Percentiles rank a stretch among this genome's conserved stretches.
These are phyloP conservation scores for Hyles euphorbiae DNA, from an alignment of 1,140 invertebrate genomes.

Conservation along the genomic window DNA sequence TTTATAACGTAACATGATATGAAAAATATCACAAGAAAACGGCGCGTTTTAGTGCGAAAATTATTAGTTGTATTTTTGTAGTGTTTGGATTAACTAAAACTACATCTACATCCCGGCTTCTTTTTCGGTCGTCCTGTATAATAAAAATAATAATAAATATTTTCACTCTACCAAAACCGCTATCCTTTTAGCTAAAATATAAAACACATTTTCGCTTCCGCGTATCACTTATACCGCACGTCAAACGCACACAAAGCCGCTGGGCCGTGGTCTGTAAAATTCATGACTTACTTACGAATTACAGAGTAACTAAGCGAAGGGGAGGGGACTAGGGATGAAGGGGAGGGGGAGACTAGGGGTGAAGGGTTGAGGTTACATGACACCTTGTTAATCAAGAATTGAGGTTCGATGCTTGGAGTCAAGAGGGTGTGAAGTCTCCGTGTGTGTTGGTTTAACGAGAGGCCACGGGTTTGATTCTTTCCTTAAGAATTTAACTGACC, in stretches of 20 bases:
- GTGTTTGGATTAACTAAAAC: not conserved
- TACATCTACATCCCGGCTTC: not conserved
- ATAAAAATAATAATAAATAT: not conserved
- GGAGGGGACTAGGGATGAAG: not conserved
- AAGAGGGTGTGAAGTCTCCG: no score
- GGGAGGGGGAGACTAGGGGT: not conserved
- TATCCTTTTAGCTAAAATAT: not conserved
- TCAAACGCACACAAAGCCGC: not conserved
- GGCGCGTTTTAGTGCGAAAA: not conserved
- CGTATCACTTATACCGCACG: not conserved
- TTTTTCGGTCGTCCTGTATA: not conserved
- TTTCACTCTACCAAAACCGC: not conserved
- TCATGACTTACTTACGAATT: conserved; percentile 9
- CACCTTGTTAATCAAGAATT: no score
- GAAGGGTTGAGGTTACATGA: no score
- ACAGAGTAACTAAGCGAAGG: conserved; percentile 5
- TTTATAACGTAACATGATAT: not conserved
- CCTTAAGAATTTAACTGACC: no score
- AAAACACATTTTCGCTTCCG: not conserved
- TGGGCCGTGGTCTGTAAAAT: conserved; percentile 8
- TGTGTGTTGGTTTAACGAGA: no score
- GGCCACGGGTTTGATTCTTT: no score
- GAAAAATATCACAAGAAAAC: not conserved
- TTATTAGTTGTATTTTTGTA: not conserved
- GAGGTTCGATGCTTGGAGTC: no score